Evolutionary conservation across 2,888 invertebrate species (phyloP).

Genomic region (Vannuccia rotundouncinata): DNA sequence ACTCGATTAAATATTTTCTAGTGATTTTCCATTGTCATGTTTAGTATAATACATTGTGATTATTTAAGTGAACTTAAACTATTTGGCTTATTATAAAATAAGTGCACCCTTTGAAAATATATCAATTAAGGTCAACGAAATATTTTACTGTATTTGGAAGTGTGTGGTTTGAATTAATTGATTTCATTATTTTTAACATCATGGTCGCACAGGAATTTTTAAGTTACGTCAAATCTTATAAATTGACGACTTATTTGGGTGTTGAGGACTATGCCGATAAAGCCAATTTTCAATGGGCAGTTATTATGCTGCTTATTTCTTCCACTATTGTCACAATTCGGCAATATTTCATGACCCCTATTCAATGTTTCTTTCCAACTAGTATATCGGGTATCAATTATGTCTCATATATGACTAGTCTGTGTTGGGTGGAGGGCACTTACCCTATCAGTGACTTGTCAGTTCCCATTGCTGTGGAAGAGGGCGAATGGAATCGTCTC

Average conservation of each 20-base stretch:
- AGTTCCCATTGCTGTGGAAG: background rate
- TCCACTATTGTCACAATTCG: background rate
- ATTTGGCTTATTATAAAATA: no score
- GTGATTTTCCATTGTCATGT: no score
- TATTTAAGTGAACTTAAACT: no score
- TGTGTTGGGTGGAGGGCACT: constrained; percentile 29
- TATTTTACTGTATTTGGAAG: no score
- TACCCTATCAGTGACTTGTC: background rate
- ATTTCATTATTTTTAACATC: no score
- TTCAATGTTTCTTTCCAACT: background rate
- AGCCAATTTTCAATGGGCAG: constrained; percentile 28
- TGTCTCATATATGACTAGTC: background rate
- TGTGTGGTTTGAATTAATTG: no score
- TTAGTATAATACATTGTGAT: no score
- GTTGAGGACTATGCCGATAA: constrained; percentile 13
- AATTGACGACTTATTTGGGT: background rate
- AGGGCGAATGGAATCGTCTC: background rate
- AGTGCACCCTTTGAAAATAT: no score
- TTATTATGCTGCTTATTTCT: background rate
- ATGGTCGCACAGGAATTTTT: constrained; percentile 28
- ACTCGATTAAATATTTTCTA: no score
- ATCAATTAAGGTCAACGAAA: no score
- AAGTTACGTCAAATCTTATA: background rate
- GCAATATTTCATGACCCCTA: constrained; percentile 27
- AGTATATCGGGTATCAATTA: background rate